phyloP scores from a whole-genome alignment of 2,888 invertebrate genomes.

The Perithous albicinctus region DNA sequence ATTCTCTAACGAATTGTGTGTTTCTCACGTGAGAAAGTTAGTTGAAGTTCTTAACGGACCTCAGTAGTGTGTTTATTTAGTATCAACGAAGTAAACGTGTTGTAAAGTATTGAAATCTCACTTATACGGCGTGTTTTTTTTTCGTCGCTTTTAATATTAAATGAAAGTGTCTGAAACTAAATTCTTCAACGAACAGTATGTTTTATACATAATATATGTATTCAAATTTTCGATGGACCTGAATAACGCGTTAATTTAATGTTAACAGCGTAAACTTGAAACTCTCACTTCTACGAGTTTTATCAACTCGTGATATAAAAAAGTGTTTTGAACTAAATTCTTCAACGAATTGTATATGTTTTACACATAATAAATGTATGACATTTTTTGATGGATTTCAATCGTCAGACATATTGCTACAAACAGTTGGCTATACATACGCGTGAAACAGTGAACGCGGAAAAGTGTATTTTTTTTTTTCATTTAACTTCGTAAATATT shows the following conservation, averaged over 20 bases:
- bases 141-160: no score
- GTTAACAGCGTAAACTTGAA: no score
- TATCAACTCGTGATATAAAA: not conserved
- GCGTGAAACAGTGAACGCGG: not conserved
- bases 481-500: not conserved
- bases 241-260: no score
- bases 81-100: not conserved
- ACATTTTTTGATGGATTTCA: not conserved
- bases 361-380: not conserved
- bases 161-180: no score
- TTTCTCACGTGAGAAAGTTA: no score
- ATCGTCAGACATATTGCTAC: not conserved
- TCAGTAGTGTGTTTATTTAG: not conserved
- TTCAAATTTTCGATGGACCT: no score
- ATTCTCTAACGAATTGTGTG: no score
- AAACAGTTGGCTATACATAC: not conserved
- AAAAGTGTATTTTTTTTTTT: conserved; percentile 15
- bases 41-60: no score
- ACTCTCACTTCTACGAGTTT: no score
- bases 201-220: no score
- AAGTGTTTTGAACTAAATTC: not conserved
- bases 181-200: not conserved
- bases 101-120: not conserved
- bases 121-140: not conserved
- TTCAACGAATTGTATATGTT: not conserved